Base-by-base conservation (phyloP, 2,888 invertebrate species). In the Exephanes ischioxanthus region DNA sequence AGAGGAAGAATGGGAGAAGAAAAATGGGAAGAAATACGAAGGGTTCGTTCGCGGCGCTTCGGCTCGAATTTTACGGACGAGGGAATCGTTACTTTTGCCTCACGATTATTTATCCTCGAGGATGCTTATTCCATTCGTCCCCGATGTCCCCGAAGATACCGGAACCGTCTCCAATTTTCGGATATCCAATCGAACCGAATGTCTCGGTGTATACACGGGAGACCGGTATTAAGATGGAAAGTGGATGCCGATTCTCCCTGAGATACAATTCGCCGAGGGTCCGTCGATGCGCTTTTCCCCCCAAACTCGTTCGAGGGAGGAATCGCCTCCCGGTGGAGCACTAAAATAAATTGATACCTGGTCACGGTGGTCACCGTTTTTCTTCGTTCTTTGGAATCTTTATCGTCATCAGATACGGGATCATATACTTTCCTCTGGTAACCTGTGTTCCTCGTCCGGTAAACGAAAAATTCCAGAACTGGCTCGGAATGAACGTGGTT, bases 1-100 rank as follows among this genome's bases (percentile, higher is more conserved):
- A 79, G 61, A 68, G 61, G 37, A 79, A 66, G 55, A 82, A 63
- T 51, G 70, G 37, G 67, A 67, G 63, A 68, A 33, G 79, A 70
- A 9, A 9, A 22, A 3, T 3, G 55, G 14, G 2, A 11, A 22
- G 9, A 55, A 22, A 55, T 11, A 7, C 55, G 9, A 55, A 55
- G 55, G 55, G 3, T 22, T 22, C 22, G 22, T 22, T 1, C 22
- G 55, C 6, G 22, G 22, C 3, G 3, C 55, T 2, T 9, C 22
- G 22, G 22, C 9, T 7, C 22, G 55, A 11, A 22, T 22, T 22
- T 55, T 5, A 53, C 19, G 53, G 19, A 53, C 19, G 55, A 55
- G 55, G 9, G 7, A 19, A 19, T 22, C 19, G 19, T 55, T 26
- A 11, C 14, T 58, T 22, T 58, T 58, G 11, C 11, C 26, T 26